These are phyloP conservation scores for Drosophila nigromelanica DNA, from an alignment of 1,140 invertebrate species.

Conservation along the genomic window DNA sequence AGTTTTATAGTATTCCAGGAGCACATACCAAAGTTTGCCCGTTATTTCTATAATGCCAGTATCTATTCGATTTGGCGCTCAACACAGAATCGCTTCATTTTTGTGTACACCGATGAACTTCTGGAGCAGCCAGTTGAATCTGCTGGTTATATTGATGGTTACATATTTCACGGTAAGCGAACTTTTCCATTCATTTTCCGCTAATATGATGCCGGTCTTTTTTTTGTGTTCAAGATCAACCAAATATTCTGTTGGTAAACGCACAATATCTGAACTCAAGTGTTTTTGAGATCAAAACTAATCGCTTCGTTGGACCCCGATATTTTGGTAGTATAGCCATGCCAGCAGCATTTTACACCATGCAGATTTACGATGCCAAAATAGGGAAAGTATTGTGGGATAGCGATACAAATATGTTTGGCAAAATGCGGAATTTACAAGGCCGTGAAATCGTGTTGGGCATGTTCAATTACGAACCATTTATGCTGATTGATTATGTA, in stretches of 20 bases:
- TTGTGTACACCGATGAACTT: constrained; percentile 59
- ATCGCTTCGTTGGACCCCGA: constrained; percentile 65
- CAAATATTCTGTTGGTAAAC: constrained; percentile 60
- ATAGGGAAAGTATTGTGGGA: constrained; percentile 15
- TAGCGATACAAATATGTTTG: constrained; percentile 1
- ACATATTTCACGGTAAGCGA: constrained; percentile 60
- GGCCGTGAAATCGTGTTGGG: constrained; percentile 70
- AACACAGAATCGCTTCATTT: constrained; percentile 62
- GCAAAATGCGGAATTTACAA: constrained; percentile 58
- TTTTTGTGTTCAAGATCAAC: constrained; percentile 58
- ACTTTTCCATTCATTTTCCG: neutral
- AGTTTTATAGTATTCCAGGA: constrained; percentile 70
- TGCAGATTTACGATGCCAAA: constrained; percentile 52
- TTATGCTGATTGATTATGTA: constrained; percentile 66
- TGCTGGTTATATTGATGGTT: constrained; percentile 30
- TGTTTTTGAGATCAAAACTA: constrained; percentile 65
- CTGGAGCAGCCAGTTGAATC: neutral
- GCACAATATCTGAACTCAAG: constrained; percentile 50
- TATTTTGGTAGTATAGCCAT: constrained; percentile 8
- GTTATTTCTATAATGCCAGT: constrained; percentile 66
- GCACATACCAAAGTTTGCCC: constrained; percentile 60
- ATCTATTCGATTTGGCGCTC: constrained; percentile 72
- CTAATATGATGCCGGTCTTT: neutral
- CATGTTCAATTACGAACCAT: constrained; percentile 72
- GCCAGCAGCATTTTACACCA: constrained; percentile 32